Conservation (phyloP, 2,888 invertebrate species). For the Papilio elwesi region DNA sequence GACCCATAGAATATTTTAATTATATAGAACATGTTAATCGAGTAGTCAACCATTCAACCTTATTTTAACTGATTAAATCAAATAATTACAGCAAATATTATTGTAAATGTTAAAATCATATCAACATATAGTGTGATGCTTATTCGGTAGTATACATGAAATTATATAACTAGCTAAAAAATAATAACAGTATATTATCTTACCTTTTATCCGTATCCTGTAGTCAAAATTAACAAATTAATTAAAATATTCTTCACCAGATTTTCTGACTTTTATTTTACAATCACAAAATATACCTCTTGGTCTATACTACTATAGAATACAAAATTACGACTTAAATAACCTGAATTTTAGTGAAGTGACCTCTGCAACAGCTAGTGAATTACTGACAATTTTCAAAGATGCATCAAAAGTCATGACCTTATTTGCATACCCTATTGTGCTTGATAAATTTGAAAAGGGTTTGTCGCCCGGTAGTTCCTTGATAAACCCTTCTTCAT, state of each 20-base stretch:
- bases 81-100: conserved; percentile 29
- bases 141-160: conserved; percentile 40
- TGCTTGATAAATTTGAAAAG: conserved; percentile 58
- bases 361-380: conserved; percentile 58
- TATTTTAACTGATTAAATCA: conserved; percentile 35
- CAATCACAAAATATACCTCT: conserved; percentile 29
- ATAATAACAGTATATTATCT: conserved; percentile 38
- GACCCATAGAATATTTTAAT: conserved; percentile 38
- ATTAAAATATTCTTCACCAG: conserved; percentile 63
- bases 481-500: conserved; percentile 40
- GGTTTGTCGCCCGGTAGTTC: conserved; percentile 63
- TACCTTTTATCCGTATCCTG: conserved; percentile 43
- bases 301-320: neutral
- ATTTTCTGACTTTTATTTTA: conserved; percentile 49
- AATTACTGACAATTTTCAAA: conserved; percentile 64
- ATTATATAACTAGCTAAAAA: conserved; percentile 45
- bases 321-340: neutral
- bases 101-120: conserved; percentile 42
- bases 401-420: conserved; percentile 56
- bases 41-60: conserved; percentile 37
- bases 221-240: conserved; percentile 38
- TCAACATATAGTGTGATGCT: conserved; percentile 45
- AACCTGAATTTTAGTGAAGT: conserved; percentile 45
- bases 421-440: conserved; percentile 68
- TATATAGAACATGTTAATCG: conserved; percentile 33